phyloP scores from a whole-genome alignment of 2,888 invertebrate species.

The Homarus gammarus region DNA sequence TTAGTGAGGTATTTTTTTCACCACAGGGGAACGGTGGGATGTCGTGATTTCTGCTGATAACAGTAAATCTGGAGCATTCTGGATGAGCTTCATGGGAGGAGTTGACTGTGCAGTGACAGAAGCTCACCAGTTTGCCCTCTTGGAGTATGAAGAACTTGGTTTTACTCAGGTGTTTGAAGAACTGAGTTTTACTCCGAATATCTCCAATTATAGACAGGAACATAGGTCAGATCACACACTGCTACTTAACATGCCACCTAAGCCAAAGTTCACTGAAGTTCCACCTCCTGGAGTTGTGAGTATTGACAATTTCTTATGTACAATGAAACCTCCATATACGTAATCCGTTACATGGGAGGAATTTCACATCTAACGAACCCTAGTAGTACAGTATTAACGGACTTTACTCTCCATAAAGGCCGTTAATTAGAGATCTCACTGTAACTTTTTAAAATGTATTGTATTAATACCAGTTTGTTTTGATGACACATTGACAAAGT shows the following conservation, averaged over 20 bases:
- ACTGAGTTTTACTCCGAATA: background rate
- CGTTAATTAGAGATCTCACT: too few relatives aligned
- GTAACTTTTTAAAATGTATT: too few relatives aligned
- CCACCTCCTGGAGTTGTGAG: constrained; percentile 83
- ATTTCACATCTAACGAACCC: too few relatives aligned
- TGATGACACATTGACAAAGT: too few relatives aligned
- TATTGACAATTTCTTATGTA: too few relatives aligned
- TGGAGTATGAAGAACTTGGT: constrained; percentile 86
- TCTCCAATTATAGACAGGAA: background rate
- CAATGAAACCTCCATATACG: too few relatives aligned
- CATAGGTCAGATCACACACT: background rate
- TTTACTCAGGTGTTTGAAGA: background rate
- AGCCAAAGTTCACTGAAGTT: constrained; percentile 77
- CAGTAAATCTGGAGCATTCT: constrained; percentile 86
- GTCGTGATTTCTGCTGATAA: constrained; percentile 84
- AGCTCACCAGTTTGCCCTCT: constrained; percentile 89
- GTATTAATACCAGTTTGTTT: too few relatives aligned
- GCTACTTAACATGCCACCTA: constrained; percentile 28
- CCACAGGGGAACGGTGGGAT: constrained; percentile 84
- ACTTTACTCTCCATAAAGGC: too few relatives aligned
- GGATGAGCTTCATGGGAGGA: constrained; percentile 91
- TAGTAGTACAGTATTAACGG: too few relatives aligned
- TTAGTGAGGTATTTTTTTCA: too few relatives aligned
- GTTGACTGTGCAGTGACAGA: constrained; percentile 91
- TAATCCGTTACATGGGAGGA: too few relatives aligned